These are phyloP conservation scores for Palythoa caribaeorum DNA, from an alignment of 92 coral and sea anemone species.

Conservation along the genomic window DNA sequence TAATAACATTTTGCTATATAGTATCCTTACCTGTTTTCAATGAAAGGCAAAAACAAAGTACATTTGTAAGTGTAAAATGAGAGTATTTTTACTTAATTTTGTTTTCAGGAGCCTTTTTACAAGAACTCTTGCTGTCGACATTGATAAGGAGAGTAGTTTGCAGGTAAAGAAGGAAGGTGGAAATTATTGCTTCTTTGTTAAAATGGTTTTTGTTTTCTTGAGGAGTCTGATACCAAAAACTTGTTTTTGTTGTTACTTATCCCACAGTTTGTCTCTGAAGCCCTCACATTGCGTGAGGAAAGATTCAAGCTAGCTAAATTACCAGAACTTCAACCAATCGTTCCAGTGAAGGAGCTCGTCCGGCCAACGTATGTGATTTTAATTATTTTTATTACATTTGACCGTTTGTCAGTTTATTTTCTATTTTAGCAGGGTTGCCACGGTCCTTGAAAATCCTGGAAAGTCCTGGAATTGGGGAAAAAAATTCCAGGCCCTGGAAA, in stretches of 20 bases:
- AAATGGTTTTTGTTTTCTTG: not conserved
- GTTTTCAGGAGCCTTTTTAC: conserved; percentile 47
- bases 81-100: not conserved
- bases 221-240: not conserved
- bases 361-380: conserved; percentile 89
- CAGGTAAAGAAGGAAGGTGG: not conserved
- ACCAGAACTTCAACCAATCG: conserved; percentile 80
- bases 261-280: conserved; percentile 88
- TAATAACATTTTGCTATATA: no score
- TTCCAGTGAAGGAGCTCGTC: conserved; percentile 88
- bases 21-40: no score
- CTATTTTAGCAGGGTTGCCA: not conserved
- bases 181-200: not conserved
- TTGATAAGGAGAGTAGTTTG: conserved; percentile 24
- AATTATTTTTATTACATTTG: not conserved
- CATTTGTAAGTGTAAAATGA: not conserved
- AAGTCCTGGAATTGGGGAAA: no score
- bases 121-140: conserved; percentile 42
- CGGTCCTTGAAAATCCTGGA: no score
- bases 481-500: no score
- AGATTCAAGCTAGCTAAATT: conserved; percentile 76
- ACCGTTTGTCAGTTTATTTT: not conserved
- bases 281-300: conserved; percentile 83
- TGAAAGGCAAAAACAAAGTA: no score
- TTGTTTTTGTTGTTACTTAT: not conserved